Evolutionary conservation across 2,797 vertebrate species (phyloP).

Genomic region (Trachops cirrhosus): DNA sequence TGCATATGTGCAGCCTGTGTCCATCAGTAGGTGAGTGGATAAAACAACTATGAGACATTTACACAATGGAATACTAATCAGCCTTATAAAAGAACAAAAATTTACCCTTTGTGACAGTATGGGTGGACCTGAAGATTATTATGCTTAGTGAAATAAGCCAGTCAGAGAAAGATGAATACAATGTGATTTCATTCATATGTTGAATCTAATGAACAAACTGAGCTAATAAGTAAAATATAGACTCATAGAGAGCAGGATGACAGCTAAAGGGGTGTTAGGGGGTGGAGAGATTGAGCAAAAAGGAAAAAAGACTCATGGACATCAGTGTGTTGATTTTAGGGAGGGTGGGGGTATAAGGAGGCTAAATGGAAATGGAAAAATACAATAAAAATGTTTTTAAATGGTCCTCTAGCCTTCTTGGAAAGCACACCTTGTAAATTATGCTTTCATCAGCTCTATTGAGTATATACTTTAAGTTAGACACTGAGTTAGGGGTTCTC

Average conservation of each 20-base stretch:
- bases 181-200: neutral
- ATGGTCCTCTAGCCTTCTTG: neutral
- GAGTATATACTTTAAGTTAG: neutral
- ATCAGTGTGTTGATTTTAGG: neutral
- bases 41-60: neutral
- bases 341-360: neutral
- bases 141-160: neutral
- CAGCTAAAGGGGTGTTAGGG: neutral
- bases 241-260: neutral
- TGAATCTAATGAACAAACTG: neutral
- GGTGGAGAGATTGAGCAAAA: neutral
- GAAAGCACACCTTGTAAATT: neutral
- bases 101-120: neutral
- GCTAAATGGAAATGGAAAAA: neutral
- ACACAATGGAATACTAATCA: neutral
- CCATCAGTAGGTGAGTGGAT: neutral
- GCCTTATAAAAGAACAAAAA: neutral
- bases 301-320: neutral
- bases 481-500: neutral
- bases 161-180: neutral
- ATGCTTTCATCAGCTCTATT: neutral
- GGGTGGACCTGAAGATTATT: neutral
- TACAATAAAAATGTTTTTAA: neutral
- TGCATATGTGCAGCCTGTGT: neutral
- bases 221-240: neutral